Conservation (phyloP, 2,113 vertebrate genomes). For the Neotoma lepida region DNA sequence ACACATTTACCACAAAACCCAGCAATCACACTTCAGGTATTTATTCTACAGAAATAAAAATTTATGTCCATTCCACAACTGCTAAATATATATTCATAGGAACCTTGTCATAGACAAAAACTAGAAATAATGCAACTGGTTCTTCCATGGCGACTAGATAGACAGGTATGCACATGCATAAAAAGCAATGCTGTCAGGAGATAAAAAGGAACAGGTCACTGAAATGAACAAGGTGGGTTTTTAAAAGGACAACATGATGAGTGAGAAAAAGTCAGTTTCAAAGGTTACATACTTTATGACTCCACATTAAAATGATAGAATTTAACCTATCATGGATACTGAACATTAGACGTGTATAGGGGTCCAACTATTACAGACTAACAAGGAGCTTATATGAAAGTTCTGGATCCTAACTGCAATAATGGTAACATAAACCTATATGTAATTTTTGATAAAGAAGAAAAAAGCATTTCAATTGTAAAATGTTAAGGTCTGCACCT, state of each 20-base stretch:
- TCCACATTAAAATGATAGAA: conserved; percentile 2
- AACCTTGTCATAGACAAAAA: neutral
- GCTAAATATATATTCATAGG: neutral
- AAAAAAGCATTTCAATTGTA: neutral
- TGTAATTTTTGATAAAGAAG: neutral
- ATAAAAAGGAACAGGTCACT: neutral
- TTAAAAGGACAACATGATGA: neutral
- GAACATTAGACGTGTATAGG: neutral
- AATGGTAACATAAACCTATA: neutral
- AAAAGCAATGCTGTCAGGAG: conserved; percentile 13
- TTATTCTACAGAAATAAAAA: neutral
- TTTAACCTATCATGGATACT: neutral
- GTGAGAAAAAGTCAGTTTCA: neutral
- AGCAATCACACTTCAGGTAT: neutral
- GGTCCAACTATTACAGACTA: neutral
- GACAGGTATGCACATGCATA: neutral
- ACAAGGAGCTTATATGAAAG: neutral
- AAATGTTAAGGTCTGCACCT: neutral
- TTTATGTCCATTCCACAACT: neutral
- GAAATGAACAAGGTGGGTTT: neutral
- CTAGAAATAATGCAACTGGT: conserved; percentile 6
- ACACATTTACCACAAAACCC: neutral
- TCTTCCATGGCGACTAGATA: neutral
- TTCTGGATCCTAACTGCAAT: neutral
- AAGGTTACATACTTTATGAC: neutral